A percentile compares a stretch with the other conserved stretches of the same genome.
These are phyloP conservation scores for Gila robusta DNA, from an alignment of 2,797 vertebrate species.

Conservation along the genomic window DNA sequence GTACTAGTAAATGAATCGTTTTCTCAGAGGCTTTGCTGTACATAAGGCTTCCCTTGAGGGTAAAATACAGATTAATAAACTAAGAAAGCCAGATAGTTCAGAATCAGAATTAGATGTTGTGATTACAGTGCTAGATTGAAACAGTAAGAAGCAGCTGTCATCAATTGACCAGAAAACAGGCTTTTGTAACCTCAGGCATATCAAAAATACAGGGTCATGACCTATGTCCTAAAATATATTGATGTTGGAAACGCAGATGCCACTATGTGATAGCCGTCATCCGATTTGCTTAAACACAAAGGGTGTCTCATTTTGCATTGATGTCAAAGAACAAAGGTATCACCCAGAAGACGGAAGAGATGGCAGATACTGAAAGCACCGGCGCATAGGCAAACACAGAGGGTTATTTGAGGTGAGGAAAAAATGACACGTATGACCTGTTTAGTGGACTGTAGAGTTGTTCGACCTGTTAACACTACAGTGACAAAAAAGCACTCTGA, in stretches of 20 bases:
- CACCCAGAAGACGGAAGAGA: slow-evolving; percentile 71
- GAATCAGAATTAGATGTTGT: slow-evolving; percentile 46
- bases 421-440: slow-evolving; percentile 55
- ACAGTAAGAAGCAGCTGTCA: slow-evolving; percentile 42
- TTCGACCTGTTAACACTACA: background rate
- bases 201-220: slow-evolving; percentile 36
- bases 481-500: background rate
- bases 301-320: slow-evolving; percentile 71
- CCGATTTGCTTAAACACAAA: slow-evolving; percentile 73
- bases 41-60: slow-evolving; percentile 1
- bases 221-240: slow-evolving; percentile 51
- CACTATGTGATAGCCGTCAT: slow-evolving; percentile 50
- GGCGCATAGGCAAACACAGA: slow-evolving; percentile 35
- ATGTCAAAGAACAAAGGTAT: slow-evolving; percentile 79
- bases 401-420: slow-evolving; percentile 66
- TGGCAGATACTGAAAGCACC: slow-evolving; percentile 63
- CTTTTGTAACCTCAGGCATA: slow-evolving; percentile 19
- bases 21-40: slow-evolving; percentile 3
- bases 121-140: slow-evolving; percentile 50
- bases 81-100: slow-evolving; percentile 29
- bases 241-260: slow-evolving; percentile 63
- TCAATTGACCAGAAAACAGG: slow-evolving; percentile 51
- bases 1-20: background rate
- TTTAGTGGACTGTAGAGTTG: slow-evolving; percentile 23
- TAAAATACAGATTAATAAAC: slow-evolving; percentile 30